Base-by-base conservation (phyloP, 2,888 invertebrate species). In the Drosophila gaucha region DNA sequence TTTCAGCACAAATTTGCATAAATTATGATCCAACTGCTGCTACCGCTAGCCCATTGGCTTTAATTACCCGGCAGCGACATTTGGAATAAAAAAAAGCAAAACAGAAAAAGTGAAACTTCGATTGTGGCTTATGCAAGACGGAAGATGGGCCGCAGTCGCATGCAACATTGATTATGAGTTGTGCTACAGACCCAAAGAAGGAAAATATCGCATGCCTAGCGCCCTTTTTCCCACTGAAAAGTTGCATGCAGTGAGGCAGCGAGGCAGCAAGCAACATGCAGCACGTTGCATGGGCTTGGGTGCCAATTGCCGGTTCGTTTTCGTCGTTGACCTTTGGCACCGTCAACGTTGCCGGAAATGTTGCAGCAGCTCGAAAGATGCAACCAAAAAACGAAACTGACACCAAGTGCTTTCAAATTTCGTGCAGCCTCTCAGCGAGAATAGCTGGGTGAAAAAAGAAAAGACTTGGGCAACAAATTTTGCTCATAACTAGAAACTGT, bases 141-240 rank as follows among this genome's bases (percentile, higher is more conserved):
- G 83, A 86, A 82, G 82, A 86, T 83, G 80, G 55, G 28, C 52
- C 43, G 43, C 44, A 55, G 68, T 55, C 59, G 63, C 72, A 77
- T 78, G 83, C 79, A 78, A 73, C 66, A 60, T 67, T 65, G 78
- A 71, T 80, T 82, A 82, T 82, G 86, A 83, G 55, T 72, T 72
- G 86, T 74, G 64, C 67, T 67, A 80, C 66, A 85, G 83, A 86
- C 80, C 80, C 86, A 78, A 78, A 85, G 79, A 80, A 65, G 50
- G 30, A 55, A 44, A 44, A 31, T 20, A 72, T 84, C 55, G 85
- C 80, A 79, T 79, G 76, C 76, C 31, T 35, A 10, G 63, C 73
- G 77, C 77, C 77, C 77, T 77, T 77, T 79, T 78, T 67, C 60
- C 72, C 46, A 64, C 35, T 57, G 66, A 30, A 31, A 14, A 4